A percentile compares a stretch with the other conserved stretches of the same genome.
Conservation (phyloP, 2,888 invertebrate genomes). For the Trichopria drosophilae region DNA sequence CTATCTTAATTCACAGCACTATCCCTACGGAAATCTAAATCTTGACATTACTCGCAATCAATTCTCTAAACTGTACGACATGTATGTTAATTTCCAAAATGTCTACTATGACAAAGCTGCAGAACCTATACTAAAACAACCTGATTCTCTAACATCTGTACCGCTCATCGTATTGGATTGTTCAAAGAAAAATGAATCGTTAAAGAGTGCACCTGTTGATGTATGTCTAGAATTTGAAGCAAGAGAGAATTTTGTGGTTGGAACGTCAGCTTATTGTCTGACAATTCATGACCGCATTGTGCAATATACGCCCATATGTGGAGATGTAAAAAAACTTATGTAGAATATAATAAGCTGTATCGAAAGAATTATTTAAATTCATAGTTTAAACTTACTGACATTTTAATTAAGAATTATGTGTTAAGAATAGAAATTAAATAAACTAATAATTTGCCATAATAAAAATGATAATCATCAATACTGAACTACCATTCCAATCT, state of each 20-base stretch:
- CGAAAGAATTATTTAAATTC: no score
- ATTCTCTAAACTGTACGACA: conserved; percentile 20
- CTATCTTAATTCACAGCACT: conserved; percentile 49
- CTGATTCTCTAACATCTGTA: not conserved
- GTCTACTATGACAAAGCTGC: conserved; percentile 18
- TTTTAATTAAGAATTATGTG: no score
- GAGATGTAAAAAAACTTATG: conserved; percentile 6
- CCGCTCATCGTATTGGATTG: conserved; percentile 11
- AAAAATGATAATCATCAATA: no score
- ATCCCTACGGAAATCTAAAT: conserved; percentile 42
- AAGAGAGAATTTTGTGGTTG: conserved; percentile 3
- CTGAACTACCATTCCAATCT: no score
- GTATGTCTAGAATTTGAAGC: conserved; percentile 23
- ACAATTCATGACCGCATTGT: conserved; percentile 22
- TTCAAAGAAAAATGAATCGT: conserved; percentile 18
- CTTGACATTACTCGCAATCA: conserved; percentile 20
- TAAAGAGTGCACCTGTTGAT: conserved; percentile 21
- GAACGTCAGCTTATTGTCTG: conserved; percentile 13
- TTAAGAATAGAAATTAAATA: no score
- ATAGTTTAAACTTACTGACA: no score
- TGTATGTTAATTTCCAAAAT: conserved; percentile 34
- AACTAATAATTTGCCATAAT: no score
- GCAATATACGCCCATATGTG: conserved; percentile 13
- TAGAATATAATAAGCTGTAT: no score
- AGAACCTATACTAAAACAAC: not conserved